Conservation (phyloP, 2,797 vertebrate genomes). For the Trachops cirrhosus region DNA sequence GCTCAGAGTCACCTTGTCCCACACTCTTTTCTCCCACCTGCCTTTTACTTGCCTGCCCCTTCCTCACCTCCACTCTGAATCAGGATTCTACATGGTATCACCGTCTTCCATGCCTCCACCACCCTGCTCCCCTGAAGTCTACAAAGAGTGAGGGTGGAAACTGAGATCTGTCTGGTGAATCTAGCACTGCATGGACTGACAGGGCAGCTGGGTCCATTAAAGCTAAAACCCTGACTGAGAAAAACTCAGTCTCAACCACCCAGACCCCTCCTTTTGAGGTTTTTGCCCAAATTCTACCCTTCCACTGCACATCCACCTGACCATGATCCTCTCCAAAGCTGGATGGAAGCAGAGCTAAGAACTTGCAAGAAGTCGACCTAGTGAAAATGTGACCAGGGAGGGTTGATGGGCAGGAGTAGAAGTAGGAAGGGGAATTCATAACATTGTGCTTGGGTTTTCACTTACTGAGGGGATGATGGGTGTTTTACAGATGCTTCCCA, state of each 20-base stretch:
- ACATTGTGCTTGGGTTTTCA: neutral
- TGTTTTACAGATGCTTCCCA: constrained; percentile 49
- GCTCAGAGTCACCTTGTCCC: neutral
- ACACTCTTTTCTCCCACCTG: neutral
- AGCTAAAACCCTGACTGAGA: neutral
- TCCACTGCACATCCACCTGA: neutral
- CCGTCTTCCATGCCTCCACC: neutral
- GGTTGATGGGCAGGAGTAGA: neutral
- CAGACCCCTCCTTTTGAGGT: neutral
- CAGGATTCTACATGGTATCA: neutral
- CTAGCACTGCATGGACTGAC: neutral
- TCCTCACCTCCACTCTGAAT: neutral
- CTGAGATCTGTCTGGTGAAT: too few species aligned
- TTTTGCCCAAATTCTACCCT: neutral
- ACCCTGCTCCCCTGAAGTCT: neutral
- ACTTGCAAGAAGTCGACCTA: neutral
- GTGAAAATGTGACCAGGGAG: neutral
- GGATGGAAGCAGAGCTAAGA: neutral
- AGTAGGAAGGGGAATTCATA: neutral
- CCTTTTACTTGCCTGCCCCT: neutral
- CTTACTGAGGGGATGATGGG: neutral
- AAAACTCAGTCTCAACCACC: neutral
- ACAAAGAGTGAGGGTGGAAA: neutral
- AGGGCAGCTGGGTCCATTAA: neutral
- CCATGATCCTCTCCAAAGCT: neutral